These are phyloP conservation scores for Hippocampus kuda DNA, from an alignment of 2,797 vertebrate species.

Conservation along the genomic window DNA sequence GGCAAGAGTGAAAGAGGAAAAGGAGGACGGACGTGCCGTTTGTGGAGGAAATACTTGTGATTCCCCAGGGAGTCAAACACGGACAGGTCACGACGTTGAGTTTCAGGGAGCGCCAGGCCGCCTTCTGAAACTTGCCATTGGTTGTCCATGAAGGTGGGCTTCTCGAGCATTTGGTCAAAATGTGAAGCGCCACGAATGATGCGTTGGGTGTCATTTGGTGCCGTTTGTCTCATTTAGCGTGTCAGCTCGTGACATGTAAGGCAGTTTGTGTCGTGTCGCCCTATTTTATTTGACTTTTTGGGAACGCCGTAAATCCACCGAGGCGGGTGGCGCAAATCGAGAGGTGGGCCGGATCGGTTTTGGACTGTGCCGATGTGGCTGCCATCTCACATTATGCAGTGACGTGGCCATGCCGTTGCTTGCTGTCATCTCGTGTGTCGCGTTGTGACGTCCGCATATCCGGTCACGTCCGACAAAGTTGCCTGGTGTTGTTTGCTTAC, in stretches of 20 bases:
- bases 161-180: not conserved
- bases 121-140: not conserved
- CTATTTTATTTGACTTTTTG: no score
- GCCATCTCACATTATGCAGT: no score
- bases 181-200: not conserved
- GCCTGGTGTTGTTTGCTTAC: not conserved
- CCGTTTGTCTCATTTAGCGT: not conserved
- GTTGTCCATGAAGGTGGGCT: not conserved
- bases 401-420: not conserved
- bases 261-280: no score
- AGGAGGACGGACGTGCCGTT: not conserved
- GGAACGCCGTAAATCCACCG: no score
- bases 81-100: not conserved
- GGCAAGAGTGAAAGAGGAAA: not conserved
- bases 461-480: not conserved
- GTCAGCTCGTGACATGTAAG: not conserved
- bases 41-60: slow-evolving; percentile 1
- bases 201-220: no score
- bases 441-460: no score
- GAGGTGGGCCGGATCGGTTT: no score
- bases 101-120: not conserved
- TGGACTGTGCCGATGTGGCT: no score
- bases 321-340: no score
- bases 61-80: not conserved
- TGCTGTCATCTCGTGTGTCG: no score